Conservation (phyloP, 1,140 invertebrate species). For the Euglossa dilemma region DNA sequence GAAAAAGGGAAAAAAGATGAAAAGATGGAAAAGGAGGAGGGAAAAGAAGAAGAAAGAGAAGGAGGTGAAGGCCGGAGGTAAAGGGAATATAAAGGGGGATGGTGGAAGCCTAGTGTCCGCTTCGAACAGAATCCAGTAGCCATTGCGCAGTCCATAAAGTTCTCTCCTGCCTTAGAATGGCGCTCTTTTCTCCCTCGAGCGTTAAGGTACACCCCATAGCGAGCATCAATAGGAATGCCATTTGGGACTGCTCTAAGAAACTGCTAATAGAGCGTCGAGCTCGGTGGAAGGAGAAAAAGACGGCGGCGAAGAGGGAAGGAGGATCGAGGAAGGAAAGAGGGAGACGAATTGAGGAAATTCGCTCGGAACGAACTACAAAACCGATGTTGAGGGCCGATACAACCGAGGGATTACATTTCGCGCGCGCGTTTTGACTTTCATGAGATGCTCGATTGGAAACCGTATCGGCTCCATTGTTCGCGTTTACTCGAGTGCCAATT, state of each 20-base stretch:
- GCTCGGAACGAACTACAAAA: conserved; percentile 4
- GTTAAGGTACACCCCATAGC: conserved; percentile 63
- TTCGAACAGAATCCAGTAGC: conserved; percentile 65
- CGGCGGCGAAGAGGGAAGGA: background rate
- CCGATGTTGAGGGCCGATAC: conserved; percentile 13
- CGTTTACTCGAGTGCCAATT: background rate
- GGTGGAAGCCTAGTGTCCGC: conserved; percentile 52
- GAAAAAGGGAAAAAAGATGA: background rate
- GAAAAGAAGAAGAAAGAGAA: conserved; percentile 15
- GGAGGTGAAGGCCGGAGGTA: conserved; percentile 9
- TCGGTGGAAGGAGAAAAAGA: conserved; percentile 34
- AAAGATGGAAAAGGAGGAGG: background rate
- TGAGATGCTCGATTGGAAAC: background rate
- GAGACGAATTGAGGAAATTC: conserved; percentile 43
- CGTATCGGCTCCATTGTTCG: background rate
- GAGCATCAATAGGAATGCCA: conserved; percentile 73
- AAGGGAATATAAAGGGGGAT: conserved; percentile 55
- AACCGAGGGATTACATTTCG: conserved; percentile 7
- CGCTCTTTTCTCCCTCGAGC: conserved; percentile 60
- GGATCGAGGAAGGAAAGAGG: background rate
- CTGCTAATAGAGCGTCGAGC: conserved; percentile 70
- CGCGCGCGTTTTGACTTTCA: conserved; percentile 16
- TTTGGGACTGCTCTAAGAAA: conserved; percentile 72
- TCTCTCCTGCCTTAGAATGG: conserved; percentile 63
- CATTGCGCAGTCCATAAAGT: conserved; percentile 73